Base-by-base conservation (phyloP, 2,113 vertebrate species). In the Atrichornis clamosus region DNA sequence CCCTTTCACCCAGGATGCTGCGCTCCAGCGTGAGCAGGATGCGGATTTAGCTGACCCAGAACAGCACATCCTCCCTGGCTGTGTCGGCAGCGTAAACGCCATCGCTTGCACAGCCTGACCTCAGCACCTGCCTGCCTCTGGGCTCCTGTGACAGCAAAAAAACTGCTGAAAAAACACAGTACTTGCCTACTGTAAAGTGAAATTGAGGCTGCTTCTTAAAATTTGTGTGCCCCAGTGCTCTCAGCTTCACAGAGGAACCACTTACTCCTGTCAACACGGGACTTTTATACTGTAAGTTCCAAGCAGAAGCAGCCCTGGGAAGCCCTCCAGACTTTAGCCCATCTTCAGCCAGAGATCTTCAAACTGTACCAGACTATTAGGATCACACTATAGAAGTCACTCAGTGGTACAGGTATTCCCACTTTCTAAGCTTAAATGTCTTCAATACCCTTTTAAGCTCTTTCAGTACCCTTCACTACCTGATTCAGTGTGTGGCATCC, bases 311-410 rank as follows among this genome's bases (percentile, higher is more conserved):
- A 41, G 17, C 13, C 7, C 39, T 13, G 7, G 15, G 41, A 37
- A 69, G 8, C 21, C 15, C 27, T 63, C 30, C 3, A 6, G 3
- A 5, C n/a, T 73, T 64, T 14, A 81, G 6, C 21, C 21, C 2
- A 0, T 9, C 26, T 47, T 64, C 41, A 33, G 12, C 11, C 28
- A n/a, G n/a, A 73, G 19, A 17, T 44, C 35, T 15, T 20, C 39
- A 16, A 44, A 22, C 22, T 27, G 1, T 2, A 11, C 21, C 8
- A 22, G 8, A 4, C 39, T n/a, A 8, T 4, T 23, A 37, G 13
- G 2, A 18, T 7, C 20, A 33, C 24, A 6, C 16, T 15, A 6
- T 1, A 47, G 12, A 50, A 55, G 5, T 6, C 39, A 10, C 4
- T 26, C 42, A 2, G 23, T 15, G 6, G 5, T 28, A n/a, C 13